Conservation (phyloP, 2,888 invertebrate genomes). For the Lasioglossum lativentre region DNA sequence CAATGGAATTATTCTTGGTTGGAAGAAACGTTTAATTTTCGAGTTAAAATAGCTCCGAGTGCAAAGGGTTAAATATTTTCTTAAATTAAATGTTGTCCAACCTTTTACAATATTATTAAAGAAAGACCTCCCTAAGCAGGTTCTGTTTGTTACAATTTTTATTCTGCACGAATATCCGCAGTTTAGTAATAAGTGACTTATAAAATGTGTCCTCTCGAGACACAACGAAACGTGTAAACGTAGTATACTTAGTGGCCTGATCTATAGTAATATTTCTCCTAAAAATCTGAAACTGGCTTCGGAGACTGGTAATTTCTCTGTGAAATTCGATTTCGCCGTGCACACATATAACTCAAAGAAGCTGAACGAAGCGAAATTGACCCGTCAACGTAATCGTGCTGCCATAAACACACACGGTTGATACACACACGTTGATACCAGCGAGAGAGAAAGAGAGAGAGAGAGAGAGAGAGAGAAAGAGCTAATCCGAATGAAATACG, state of each 20-base stretch:
- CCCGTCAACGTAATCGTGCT: neutral
- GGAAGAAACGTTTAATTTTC: too few relatives aligned
- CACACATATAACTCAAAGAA: neutral
- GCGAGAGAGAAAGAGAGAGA: neutral
- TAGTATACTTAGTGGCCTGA: neutral
- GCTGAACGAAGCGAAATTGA: neutral
- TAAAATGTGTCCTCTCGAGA: too few relatives aligned
- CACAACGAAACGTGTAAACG: too few relatives aligned
- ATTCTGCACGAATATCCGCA: too few relatives aligned
- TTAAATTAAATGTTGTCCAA: too few relatives aligned
- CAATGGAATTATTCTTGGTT: too few relatives aligned
- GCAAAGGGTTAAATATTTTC: neutral
- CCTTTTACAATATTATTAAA: too few relatives aligned
- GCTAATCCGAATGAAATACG: neutral
- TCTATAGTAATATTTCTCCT: neutral
- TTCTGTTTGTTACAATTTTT: too few relatives aligned
- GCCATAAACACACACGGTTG: conserved; percentile 8
- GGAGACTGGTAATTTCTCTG: neutral
- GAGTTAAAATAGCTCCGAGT: too few relatives aligned
- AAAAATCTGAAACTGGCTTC: neutral
- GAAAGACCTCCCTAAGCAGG: too few relatives aligned
- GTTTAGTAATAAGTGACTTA: too few relatives aligned
- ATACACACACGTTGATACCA: neutral
- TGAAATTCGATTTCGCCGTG: neutral
- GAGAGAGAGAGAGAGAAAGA: neutral